Evolutionary conservation across 53 echinoderm and acorn worm species (phyloP).

Genomic region (Echinarachnius parma): DNA sequence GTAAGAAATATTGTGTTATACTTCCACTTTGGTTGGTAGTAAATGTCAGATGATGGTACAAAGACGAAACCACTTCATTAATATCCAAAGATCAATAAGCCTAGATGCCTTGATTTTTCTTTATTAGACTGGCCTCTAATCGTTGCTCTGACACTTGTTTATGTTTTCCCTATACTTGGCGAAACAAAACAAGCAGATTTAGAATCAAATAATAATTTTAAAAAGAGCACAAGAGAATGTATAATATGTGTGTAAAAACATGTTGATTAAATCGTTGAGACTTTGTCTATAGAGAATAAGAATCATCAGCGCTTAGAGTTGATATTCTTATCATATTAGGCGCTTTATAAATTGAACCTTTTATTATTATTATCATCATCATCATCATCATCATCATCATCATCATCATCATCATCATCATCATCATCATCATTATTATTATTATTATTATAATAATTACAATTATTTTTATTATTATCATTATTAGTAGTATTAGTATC

Average conservation of each 20-base stretch:
- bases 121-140: not conserved
- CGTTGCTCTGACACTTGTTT: not conserved
- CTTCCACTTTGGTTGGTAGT: not conserved
- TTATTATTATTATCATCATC: not conserved
- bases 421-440: not conserved
- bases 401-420: not conserved
- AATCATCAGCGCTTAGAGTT: not conserved
- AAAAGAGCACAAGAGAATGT: too few species aligned
- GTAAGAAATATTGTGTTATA: not conserved
- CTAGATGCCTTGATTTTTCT: not conserved
- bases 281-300: too few species aligned
- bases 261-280: too few species aligned
- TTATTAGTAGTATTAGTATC: not conserved
- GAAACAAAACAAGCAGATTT: not conserved
- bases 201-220: too few species aligned
- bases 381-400: not conserved
- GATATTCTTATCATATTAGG: too few species aligned
- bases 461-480: not conserved
- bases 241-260: too few species aligned
- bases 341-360: too few species aligned
- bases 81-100: conserved; percentile 7
- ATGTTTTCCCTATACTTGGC: not conserved
- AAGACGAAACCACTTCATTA: conserved; percentile 18
- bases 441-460: not conserved
- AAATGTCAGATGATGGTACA: not conserved